These are phyloP conservation scores for Sepiola atlantica DNA, from an alignment of 2,888 invertebrate species.

Conservation along the genomic window DNA sequence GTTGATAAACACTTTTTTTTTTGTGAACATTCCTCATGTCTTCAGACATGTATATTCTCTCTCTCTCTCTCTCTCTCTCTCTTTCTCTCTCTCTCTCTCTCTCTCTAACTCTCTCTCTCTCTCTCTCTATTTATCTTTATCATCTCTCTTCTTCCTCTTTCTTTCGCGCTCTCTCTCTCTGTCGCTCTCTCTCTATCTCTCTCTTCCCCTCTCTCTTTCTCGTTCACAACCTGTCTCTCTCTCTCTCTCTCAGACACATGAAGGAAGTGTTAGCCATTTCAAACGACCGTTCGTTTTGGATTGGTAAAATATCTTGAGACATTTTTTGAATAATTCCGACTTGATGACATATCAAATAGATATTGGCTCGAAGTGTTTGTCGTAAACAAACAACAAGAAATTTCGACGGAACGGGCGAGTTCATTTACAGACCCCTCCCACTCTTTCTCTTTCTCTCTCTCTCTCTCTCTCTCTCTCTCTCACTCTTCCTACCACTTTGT, in stretches of 20 bases:
- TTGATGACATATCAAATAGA: background rate
- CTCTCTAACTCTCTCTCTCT: no score
- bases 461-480: no score
- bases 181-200: no score
- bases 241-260: no score
- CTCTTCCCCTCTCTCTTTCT: no score
- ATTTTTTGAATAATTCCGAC: background rate
- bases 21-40: background rate
- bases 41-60: background rate
- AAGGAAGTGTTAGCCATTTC: background rate
- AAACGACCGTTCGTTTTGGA: background rate
- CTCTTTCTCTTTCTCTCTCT: no score
- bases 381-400: background rate
- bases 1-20: background rate
- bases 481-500: no score
- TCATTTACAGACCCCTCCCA: background rate
- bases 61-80: background rate
- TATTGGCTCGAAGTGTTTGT: background rate
- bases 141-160: no score
- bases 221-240: no score
- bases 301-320: background rate
- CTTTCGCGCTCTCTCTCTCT: no score
- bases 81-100: no score
- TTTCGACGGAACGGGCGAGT: background rate
- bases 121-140: no score